A percentile compares a stretch with the other conserved stretches of the same genome.
These are phyloP conservation scores for Macquaria ambigua DNA, from an alignment of 2,113 vertebrate genomes.

Conservation along the genomic window DNA sequence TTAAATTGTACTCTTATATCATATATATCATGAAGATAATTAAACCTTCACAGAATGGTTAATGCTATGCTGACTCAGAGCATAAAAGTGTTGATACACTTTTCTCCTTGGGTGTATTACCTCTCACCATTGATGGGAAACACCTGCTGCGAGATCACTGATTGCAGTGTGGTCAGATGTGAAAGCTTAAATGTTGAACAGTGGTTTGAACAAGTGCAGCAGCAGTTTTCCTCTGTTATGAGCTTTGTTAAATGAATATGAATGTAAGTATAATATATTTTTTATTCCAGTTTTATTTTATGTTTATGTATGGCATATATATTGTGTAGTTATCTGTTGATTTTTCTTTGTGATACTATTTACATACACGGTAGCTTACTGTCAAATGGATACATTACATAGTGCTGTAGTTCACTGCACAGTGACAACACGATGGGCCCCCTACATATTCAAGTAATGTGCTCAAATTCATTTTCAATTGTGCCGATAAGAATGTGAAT, in stretches of 20 bases:
- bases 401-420: background rate
- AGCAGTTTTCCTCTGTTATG: background rate
- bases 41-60: background rate
- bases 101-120: background rate
- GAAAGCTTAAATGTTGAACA: background rate
- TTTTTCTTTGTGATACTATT: background rate
- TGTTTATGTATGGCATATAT: conserved; percentile 7
- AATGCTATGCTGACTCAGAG: background rate
- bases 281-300: background rate
- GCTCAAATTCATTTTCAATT: conserved; percentile 1
- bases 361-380: background rate
- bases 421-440: background rate
- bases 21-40: background rate
- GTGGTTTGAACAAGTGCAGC: background rate
- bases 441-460: background rate
- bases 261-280: background rate
- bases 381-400: background rate
- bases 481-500: background rate
- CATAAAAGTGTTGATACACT: background rate
- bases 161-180: background rate
- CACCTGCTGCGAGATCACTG: background rate
- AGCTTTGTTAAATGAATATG: background rate
- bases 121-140: background rate
- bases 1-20: background rate
- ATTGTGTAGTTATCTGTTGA: background rate